A percentile compares a stretch with the other conserved stretches of the same genome.
phyloP scores from a whole-genome alignment of 2,797 vertebrate genomes.

The Anomalospiza imberbis region DNA sequence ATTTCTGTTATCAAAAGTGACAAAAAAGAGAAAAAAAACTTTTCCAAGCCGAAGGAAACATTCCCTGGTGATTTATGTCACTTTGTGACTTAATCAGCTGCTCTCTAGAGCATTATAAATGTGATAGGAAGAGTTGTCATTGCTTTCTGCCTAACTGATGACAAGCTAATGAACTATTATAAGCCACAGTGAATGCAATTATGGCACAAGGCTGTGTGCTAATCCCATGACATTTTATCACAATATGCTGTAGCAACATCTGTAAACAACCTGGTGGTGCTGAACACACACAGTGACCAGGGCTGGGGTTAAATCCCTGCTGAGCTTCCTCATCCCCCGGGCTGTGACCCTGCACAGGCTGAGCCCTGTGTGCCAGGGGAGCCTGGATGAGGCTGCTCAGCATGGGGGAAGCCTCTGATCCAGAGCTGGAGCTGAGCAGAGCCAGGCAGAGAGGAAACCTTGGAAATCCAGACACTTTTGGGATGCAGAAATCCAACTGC shows the following conservation, averaged over 20 bases:
- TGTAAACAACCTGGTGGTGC: neutral
- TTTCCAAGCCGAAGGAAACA: neutral
- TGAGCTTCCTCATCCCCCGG: neutral
- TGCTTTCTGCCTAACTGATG: slow-evolving; percentile 57
- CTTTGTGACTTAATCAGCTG: slow-evolving; percentile 48
- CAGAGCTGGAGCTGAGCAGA: neutral
- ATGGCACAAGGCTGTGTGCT: slow-evolving; percentile 5
- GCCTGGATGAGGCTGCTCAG: neutral
- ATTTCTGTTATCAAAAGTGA: neutral
- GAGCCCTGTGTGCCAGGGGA: neutral
- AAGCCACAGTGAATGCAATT: slow-evolving; percentile 41
- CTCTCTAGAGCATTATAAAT: slow-evolving; percentile 44
- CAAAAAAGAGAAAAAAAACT: neutral
- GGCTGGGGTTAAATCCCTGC: neutral
- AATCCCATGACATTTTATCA: slow-evolving; percentile 31
- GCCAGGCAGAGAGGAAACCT: neutral
- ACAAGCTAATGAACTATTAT: slow-evolving; percentile 58
- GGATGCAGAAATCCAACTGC: neutral
- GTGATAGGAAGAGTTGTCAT: slow-evolving; percentile 45
- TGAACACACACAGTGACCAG: neutral
- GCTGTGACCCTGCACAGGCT: neutral
- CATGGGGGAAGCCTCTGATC: rapidly evolving
- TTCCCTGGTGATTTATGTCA: neutral
- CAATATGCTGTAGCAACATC: slow-evolving; percentile 26
- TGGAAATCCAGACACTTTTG: rapidly evolving